Evolutionary conservation across 1,140 invertebrate species (phyloP), one percentile per base, ranked within the genome.

Genomic region (Drosophila ironensis): DNA sequence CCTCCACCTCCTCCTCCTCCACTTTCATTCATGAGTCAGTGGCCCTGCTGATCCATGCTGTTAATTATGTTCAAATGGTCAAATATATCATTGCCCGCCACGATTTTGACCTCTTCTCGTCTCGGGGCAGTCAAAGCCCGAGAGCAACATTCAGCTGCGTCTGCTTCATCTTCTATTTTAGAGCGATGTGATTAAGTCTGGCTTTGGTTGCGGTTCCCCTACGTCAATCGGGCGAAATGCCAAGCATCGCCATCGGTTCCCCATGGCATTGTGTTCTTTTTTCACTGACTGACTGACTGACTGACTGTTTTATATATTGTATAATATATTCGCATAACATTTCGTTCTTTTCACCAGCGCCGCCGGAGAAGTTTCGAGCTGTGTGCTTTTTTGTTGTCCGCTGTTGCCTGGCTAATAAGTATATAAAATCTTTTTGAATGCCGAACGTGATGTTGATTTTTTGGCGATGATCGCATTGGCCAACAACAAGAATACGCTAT

Each of bases 381-480:
- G n/a, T n/a, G n/a, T n/a, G n/a, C n/a, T 52, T 66, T 54, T 50
- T 48, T 54, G 28, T 33, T 40, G 16, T 24, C 22, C 57, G 63
- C 38, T 64, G 35, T 27, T 71, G 40, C 20, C 37, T 42, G 56
- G 63, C 48, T 72, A 82, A 76, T 68, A 81, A 66, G 46, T 81
- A 72, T 76, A 72, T 60, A 70, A 64, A 76, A 35, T 54, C 52
- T 82, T 72, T 76, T 82, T 82, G 68, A 82, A 38, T 69, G 60
- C 33, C 60, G 68, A 82, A 82, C 72, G 64, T 84, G 63, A 63
- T 74, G 70, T 72, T 86, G 56, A 72, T 78, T 86, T 86, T 86
- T 86, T 69, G 72, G 81, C 70, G 81, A 86, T 86, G 81, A 86
- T 80, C 81, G 72, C 81, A 86, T 86, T 63, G 57, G n/a, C 24